A percentile compares a stretch with the other conserved stretches of the same genome.
Conservation (phyloP, 2,113 vertebrate species). For the Spilogale gracilis region DNA sequence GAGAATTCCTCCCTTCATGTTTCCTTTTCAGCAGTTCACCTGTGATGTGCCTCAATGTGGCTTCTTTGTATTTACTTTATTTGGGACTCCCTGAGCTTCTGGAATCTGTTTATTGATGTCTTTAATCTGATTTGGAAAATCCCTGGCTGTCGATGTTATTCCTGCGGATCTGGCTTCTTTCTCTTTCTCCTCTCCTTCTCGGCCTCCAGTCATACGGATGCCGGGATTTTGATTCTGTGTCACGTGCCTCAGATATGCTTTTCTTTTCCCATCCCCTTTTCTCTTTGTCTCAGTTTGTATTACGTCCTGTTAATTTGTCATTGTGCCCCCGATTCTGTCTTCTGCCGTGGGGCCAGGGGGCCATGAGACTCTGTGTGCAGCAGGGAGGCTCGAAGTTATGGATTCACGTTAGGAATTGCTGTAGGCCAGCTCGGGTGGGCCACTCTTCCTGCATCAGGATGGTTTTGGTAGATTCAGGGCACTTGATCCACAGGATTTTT, state of each 20-base stretch:
- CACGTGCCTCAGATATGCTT: accelerated
- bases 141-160: background rate
- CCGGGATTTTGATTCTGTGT: background rate
- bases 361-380: accelerated
- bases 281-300: accelerated
- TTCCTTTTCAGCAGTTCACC: too few relatives aligned
- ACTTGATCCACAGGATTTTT: background rate
- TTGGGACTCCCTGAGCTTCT: background rate
- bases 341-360: background rate
- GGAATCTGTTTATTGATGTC: too few relatives aligned
- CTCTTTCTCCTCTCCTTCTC: background rate
- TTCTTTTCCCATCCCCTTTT: background rate
- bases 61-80: background rate
- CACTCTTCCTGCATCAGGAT: accelerated
- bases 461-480: background rate
- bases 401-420: background rate
- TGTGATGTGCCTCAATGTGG: background rate
- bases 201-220: background rate
- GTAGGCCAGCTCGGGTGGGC: too few relatives aligned
- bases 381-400: background rate
- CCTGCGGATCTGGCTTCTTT: background rate
- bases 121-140: background rate
- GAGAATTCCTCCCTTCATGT: background rate
- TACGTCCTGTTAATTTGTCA: background rate
- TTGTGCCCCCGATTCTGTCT: background rate